These are phyloP conservation scores for Ptychodera flava DNA, from an alignment of 35 echinoderm and acorn worm species.

Conservation along the genomic window DNA sequence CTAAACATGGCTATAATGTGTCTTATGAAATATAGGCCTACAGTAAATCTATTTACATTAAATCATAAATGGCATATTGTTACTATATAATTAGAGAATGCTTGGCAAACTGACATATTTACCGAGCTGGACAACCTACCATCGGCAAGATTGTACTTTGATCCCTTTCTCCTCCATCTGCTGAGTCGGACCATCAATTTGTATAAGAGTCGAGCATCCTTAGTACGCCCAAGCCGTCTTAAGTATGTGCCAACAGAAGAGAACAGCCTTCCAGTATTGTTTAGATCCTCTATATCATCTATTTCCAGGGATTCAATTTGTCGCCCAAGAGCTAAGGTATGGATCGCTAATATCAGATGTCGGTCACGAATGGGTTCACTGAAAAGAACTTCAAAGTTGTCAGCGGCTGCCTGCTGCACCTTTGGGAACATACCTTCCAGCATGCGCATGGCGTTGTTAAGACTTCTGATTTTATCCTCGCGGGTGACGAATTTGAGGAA, in stretches of 20 bases:
- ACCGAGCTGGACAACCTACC: background rate
- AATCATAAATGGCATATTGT: too few relatives aligned
- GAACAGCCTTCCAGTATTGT: background rate
- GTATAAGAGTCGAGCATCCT: background rate
- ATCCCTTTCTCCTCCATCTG: background rate
- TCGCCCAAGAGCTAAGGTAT: background rate
- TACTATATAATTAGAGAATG: background rate
- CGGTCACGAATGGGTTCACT: background rate
- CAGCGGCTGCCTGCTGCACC: background rate
- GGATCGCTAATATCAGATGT: background rate
- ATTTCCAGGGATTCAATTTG: background rate
- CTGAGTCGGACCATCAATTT: background rate
- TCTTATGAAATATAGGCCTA: background rate
- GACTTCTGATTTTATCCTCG: background rate
- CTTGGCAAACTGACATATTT: background rate
- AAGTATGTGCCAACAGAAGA: background rate
- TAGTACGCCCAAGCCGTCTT: background rate
- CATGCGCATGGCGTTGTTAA: background rate
- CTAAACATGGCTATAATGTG: background rate
- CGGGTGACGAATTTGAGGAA: background rate
- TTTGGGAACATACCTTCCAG: background rate
- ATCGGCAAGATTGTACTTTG: background rate
- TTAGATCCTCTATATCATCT: background rate
- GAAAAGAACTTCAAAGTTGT: background rate
- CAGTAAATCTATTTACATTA: too few relatives aligned